Conservation (phyloP, 2,797 vertebrate genomes). For the Enteromius mattozi region DNA sequence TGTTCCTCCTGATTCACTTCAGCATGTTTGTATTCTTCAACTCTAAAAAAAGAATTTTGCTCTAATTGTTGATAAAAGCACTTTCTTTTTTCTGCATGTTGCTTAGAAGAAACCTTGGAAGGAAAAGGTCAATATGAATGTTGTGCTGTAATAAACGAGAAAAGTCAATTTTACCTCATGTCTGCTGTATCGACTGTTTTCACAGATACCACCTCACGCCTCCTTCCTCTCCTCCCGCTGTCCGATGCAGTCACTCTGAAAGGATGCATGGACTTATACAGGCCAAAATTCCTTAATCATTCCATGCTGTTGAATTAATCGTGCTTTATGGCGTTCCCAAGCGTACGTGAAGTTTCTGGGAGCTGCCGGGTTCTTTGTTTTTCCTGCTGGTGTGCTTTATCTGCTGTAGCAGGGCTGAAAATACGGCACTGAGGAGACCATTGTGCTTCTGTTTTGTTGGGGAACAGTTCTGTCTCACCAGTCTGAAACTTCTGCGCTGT, state of each 20-base stretch:
- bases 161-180: slow-evolving; percentile 32
- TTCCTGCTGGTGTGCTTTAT: slow-evolving; percentile 45
- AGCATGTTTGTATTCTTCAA: background rate
- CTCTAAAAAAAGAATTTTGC: background rate
- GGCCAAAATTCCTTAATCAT: slow-evolving; percentile 17
- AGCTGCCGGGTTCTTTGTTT: slow-evolving; percentile 49
- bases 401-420: slow-evolving; percentile 44
- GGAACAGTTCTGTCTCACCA: slow-evolving; percentile 64
- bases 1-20: background rate
- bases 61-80: slow-evolving; percentile 4
- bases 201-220: slow-evolving; percentile 1
- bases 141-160: slow-evolving; percentile 22
- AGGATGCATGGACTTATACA: background rate
- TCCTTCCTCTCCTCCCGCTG: background rate
- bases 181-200: slow-evolving; percentile 28
- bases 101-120: background rate
- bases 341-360: slow-evolving; percentile 10
- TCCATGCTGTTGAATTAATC: slow-evolving; percentile 41
- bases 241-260: slow-evolving; percentile 14
- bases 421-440: slow-evolving; percentile 42
- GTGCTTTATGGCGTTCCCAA: background rate
- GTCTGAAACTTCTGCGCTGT: slow-evolving; percentile 62
- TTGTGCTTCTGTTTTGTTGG: slow-evolving; percentile 62
- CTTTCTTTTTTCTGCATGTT: slow-evolving; percentile 14
- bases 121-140: slow-evolving; percentile 28